phyloP scores from a whole-genome alignment of 2,113 vertebrate genomes.

The Maccullochella peelii region DNA sequence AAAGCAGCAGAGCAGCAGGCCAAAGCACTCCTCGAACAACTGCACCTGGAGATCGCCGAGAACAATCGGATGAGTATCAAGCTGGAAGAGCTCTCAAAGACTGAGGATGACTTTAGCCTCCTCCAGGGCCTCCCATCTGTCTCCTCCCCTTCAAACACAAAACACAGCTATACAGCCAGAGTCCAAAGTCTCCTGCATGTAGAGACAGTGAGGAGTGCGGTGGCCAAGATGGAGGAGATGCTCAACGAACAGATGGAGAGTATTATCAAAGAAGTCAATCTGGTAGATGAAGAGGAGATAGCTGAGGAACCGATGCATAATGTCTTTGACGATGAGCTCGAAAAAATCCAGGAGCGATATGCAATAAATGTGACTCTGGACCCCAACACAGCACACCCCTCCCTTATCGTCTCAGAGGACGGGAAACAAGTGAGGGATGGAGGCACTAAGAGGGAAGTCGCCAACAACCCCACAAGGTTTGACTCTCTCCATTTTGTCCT shows the following conservation, averaged over 20 bases:
- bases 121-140: background rate
- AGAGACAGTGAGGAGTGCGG: background rate
- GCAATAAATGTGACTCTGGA: background rate
- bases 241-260: conserved; percentile 3
- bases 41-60: background rate
- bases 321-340: background rate
- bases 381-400: background rate
- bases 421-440: conserved; percentile 7
- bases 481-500: background rate
- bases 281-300: background rate
- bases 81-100: conserved; percentile 17
- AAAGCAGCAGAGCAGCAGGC: background rate
- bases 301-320: background rate
- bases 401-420: conserved; percentile 6
- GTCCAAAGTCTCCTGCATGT: background rate
- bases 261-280: background rate
- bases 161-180: fast-evolving
- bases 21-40: background rate
- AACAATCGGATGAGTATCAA: fast-evolving
- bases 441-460: background rate
- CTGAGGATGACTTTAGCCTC: conserved; percentile 14
- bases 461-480: background rate
- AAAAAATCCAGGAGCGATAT: background rate
- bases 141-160: background rate
- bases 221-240: background rate